Evolutionary conservation across 2,113 vertebrate genomes (phyloP).

Genomic region (Apus apus): DNA sequence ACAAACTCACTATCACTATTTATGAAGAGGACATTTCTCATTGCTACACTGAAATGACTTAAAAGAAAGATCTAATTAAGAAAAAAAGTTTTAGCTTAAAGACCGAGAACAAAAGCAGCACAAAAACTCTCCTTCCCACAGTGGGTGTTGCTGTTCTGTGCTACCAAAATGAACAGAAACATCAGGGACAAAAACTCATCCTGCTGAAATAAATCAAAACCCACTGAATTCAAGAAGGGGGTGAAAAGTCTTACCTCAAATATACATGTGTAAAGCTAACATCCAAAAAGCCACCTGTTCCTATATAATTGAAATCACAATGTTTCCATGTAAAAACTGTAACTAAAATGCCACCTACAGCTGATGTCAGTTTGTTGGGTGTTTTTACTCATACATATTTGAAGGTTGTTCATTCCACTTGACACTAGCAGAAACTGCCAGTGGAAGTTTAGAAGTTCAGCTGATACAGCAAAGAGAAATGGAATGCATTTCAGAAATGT

Average conservation of each 20-base stretch:
- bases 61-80: neutral
- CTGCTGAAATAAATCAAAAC: neutral
- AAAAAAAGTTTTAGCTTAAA: neutral
- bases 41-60: fast-evolving
- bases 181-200: neutral
- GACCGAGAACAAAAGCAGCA: neutral
- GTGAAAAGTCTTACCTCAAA: neutral
- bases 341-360: neutral
- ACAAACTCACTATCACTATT: fast-evolving
- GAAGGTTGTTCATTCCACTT: neutral
- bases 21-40: neutral
- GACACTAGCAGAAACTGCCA: neutral
- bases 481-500: neutral
- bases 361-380: neutral
- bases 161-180: neutral
- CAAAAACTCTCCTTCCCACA: neutral
- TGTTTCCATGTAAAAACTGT: neutral
- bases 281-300: neutral
- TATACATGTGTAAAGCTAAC: neutral
- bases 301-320: neutral
- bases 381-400: neutral
- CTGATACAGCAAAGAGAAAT: neutral
- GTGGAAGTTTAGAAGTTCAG: neutral
- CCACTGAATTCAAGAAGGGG: fast-evolving
- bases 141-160: neutral